Conservation (phyloP, 2,888 invertebrate species). For the Scaptomyza parva region DNA sequence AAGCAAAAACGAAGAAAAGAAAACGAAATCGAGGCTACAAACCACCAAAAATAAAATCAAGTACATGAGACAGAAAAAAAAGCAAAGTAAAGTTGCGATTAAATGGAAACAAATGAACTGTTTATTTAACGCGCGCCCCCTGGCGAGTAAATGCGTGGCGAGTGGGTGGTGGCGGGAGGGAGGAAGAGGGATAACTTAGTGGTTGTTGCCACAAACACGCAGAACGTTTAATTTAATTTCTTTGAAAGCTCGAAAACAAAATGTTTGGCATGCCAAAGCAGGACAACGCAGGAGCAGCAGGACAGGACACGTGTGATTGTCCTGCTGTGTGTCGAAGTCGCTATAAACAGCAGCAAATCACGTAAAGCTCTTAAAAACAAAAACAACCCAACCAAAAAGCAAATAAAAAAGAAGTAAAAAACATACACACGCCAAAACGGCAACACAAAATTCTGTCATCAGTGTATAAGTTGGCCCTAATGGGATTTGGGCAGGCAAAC, state of each 20-base stretch:
- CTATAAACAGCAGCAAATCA: conserved; percentile 67
- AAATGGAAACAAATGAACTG: conserved; percentile 81
- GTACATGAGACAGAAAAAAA: conserved; percentile 48
- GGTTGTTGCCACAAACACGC: conserved; percentile 64
- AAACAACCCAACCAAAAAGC: conserved; percentile 8
- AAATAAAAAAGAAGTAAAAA: conserved; percentile 36
- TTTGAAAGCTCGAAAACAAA: conserved; percentile 77
- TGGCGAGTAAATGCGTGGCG: conserved; percentile 27
- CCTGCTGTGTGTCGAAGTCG: conserved; percentile 31
- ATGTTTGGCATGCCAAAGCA: conserved; percentile 64
- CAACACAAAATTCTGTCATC: conserved; percentile 73
- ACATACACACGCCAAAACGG: conserved; percentile 36
- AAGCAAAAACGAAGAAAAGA: conserved; percentile 31
- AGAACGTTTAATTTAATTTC: conserved; percentile 82
- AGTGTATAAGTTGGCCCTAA: conserved; percentile 77
- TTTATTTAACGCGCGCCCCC: conserved; percentile 77
- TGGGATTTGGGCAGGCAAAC: conserved; percentile 79
- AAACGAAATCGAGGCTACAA: conserved; percentile 17
- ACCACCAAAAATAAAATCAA: conserved; percentile 38
- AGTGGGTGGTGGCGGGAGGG: not conserved
- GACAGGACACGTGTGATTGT: conserved; percentile 63
- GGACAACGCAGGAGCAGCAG: conserved; percentile 32
- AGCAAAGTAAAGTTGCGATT: conserved; percentile 68
- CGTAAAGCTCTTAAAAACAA: conserved; percentile 57
- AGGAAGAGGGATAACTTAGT: not conserved